These are phyloP conservation scores for Drosophila jambulina DNA, from an alignment of 1,140 invertebrate species.

Conservation along the genomic window DNA sequence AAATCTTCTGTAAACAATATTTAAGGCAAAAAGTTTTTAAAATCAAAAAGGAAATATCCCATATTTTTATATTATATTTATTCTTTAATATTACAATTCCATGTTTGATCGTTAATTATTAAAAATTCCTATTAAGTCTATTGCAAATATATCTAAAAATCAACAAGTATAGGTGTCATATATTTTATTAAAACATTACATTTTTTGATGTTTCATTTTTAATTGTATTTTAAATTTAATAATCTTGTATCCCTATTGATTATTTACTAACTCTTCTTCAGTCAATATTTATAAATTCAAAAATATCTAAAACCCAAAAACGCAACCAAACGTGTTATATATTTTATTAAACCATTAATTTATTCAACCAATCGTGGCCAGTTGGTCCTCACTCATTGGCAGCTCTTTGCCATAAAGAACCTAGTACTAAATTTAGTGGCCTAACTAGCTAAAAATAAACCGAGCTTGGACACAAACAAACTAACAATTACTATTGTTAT, in stretches of 20 bases:
- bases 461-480: background rate
- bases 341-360: background rate
- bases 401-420: background rate
- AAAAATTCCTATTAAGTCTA: no score
- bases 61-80: no score
- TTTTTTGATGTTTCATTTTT: no score
- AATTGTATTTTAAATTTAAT: no score
- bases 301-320: background rate
- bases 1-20: no score
- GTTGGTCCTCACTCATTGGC: background rate
- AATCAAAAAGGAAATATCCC: no score
- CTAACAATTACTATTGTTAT: background rate
- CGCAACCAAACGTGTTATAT: background rate
- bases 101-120: no score
- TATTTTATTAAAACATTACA: no score
- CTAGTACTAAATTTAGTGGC: background rate
- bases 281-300: background rate
- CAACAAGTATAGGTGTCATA: no score
- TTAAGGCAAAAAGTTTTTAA: no score
- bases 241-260: background rate
- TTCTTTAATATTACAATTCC: no score
- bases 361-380: background rate
- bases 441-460: slow-evolving; percentile 20
- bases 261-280: background rate
- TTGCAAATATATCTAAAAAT: no score